phyloP scores from a whole-genome alignment of 2,113 vertebrate species.

The Sminthopsis crassicaudata region DNA sequence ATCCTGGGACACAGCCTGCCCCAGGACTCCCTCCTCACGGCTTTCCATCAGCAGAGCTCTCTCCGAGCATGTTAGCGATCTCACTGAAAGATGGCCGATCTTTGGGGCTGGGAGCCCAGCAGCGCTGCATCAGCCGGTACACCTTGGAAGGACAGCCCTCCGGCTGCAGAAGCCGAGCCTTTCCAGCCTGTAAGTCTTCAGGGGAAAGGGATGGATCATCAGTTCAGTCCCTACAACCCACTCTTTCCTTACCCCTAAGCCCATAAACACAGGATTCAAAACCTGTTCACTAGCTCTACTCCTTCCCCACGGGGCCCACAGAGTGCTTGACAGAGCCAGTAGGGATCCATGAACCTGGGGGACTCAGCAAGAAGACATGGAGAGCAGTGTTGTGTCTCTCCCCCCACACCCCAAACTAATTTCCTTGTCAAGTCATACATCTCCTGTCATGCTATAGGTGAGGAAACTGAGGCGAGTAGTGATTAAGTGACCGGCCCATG shows the following conservation, averaged over 20 bases:
- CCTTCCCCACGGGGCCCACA: background rate
- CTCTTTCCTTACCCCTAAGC: background rate
- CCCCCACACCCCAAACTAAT: background rate
- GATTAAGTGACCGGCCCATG: background rate
- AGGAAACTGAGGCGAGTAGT: background rate
- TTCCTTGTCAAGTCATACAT: background rate
- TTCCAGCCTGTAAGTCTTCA: constrained; percentile 91
- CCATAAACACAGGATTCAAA: background rate
- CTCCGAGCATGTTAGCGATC: constrained; percentile 89
- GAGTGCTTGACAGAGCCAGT: background rate
- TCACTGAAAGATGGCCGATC: constrained; percentile 97
- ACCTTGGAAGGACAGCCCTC: constrained; percentile 94
- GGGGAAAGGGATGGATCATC: background rate
- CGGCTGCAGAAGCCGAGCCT: constrained; percentile 88
- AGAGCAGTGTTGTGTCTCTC: background rate
- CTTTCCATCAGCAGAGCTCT: constrained; percentile 92
- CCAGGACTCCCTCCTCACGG: constrained; percentile 84
- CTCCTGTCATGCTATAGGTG: background rate
- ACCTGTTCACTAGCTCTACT: no score
- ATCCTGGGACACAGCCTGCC: constrained; percentile 49
- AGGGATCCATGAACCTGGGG: no score
- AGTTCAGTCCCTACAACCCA: no score
- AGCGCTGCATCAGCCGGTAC: constrained; percentile 94
- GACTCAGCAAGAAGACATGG: background rate
- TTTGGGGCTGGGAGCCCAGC: constrained; percentile 94